Conservation (phyloP, 2,797 vertebrate species). For the Tympanoctomys barrerae region DNA sequence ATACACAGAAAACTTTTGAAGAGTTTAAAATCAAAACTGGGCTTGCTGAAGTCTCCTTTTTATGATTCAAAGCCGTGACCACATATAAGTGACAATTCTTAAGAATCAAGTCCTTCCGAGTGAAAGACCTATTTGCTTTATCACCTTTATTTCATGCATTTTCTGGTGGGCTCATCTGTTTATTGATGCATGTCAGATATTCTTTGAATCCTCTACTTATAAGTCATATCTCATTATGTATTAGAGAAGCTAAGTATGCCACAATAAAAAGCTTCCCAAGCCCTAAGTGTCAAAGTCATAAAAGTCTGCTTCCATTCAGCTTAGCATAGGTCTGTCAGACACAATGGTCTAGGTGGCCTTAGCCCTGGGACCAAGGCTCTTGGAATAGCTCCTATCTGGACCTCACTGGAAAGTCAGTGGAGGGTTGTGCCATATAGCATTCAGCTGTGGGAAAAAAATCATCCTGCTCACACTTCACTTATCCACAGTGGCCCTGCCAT, state of each 20-base stretch:
- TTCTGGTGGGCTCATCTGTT: neutral
- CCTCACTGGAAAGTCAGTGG: neutral
- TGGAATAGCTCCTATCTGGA: neutral
- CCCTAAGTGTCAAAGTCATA: neutral
- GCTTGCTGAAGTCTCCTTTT: neutral
- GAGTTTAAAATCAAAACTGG: constrained; percentile 27
- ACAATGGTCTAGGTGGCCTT: neutral
- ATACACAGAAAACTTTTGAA: neutral
- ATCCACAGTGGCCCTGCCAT: neutral
- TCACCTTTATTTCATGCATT: neutral
- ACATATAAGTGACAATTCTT: neutral
- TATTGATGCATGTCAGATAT: neutral
- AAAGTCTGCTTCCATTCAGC: neutral
- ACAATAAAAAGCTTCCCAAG: neutral
- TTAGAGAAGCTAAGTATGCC: neutral
- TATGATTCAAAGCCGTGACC: neutral
- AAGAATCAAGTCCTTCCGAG: neutral
- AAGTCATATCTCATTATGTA: neutral
- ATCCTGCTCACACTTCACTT: neutral
- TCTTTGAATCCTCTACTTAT: neutral
- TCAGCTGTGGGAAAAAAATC: neutral
- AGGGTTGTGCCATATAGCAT: neutral
- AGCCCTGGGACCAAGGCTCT: neutral
- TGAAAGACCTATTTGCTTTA: neutral
- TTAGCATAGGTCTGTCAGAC: neutral